Percentiles rank a stretch among this genome's conserved stretches.
These are phyloP conservation scores for Cetoscarus ocellatus DNA, from an alignment of 2,797 vertebrate genomes.

Conservation along the genomic window DNA sequence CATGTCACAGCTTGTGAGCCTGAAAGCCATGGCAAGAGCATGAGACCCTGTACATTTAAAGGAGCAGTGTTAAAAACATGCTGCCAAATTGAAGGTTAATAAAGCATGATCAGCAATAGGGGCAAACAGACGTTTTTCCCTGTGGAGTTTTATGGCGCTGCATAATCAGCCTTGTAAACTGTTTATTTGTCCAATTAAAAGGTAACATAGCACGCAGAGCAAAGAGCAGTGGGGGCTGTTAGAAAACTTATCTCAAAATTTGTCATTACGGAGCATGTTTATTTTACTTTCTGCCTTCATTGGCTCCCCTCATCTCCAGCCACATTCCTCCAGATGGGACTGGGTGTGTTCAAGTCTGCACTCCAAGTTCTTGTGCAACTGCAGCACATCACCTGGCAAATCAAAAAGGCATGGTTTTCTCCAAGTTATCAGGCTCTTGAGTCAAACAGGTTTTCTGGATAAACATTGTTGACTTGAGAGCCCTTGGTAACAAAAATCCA, in stretches of 20 bases:
- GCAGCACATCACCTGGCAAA: slow-evolving; percentile 52
- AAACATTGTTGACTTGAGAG: slow-evolving; percentile 24
- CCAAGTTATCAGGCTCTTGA: slow-evolving; percentile 1
- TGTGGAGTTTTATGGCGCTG: slow-evolving; percentile 35
- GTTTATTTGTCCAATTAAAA: slow-evolving; percentile 70
- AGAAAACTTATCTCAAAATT: slow-evolving; percentile 51
- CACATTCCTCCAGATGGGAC: slow-evolving; percentile 61
- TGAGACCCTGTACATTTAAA: slow-evolving; percentile 18
- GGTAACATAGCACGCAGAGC: slow-evolving; percentile 44
- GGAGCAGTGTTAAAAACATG: slow-evolving; percentile 24
- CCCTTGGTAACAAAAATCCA: slow-evolving; percentile 42
- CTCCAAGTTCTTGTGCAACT: slow-evolving; percentile 56
- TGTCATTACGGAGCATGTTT: slow-evolving; percentile 59
- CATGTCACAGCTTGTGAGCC: slow-evolving; percentile 22
- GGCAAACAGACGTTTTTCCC: slow-evolving; percentile 33
- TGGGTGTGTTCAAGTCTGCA: slow-evolving; percentile 33
- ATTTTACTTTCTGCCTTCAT: slow-evolving; percentile 43
- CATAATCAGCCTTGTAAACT: slow-evolving; percentile 61
- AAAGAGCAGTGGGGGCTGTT: slow-evolving; percentile 24
- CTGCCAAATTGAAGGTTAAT: slow-evolving; percentile 12
- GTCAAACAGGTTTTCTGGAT: slow-evolving; percentile 18
- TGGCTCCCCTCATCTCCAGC: slow-evolving; percentile 40
- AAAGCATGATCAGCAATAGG: slow-evolving; percentile 19
- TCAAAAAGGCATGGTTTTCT: slow-evolving; percentile 23
- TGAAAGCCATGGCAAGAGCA: slow-evolving; percentile 26